phyloP scores from a whole-genome alignment of 2,888 invertebrate genomes.

The Sinotaia quadrata region DNA sequence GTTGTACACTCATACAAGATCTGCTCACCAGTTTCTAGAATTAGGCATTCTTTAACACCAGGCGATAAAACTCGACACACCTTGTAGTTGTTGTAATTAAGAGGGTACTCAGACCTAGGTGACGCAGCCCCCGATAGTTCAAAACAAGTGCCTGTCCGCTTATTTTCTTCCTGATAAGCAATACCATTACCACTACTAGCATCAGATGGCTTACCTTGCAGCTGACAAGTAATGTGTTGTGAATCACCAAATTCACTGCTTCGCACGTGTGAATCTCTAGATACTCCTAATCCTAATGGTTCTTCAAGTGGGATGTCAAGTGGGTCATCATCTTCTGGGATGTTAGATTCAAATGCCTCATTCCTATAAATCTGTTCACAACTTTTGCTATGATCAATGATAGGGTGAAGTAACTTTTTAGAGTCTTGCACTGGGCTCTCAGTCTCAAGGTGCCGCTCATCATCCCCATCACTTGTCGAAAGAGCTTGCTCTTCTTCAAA shows the following conservation, averaged over 20 bases:
- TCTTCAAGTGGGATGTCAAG: neutral
- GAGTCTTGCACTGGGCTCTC: too few relatives aligned
- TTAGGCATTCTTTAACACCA: constrained; percentile 48
- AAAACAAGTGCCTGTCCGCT: too few relatives aligned
- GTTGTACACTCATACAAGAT: constrained; percentile 31
- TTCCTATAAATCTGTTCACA: too few relatives aligned
- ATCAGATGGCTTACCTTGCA: neutral
- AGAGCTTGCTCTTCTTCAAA: neutral
- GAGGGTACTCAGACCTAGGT: constrained; percentile 40
- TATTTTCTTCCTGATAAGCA: too few relatives aligned
- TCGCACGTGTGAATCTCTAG: too few relatives aligned
- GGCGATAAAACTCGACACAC: constrained; percentile 46
- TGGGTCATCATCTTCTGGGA: neutral
- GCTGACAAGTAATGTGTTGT: too few relatives aligned
- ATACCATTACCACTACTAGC: too few relatives aligned
- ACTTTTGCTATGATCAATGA: too few relatives aligned
- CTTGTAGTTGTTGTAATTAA: constrained; percentile 48
- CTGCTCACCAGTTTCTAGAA: constrained; percentile 52
- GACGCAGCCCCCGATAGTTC: neutral
- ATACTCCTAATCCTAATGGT: too few relatives aligned
- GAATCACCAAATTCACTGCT: neutral
- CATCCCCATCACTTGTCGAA: too few relatives aligned
- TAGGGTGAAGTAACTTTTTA: too few relatives aligned
- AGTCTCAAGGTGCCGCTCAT: too few relatives aligned
- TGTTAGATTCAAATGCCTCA: neutral